A percentile compares a stretch with the other conserved stretches of the same genome.
phyloP scores from a whole-genome alignment of 1,140 invertebrate species.

The Harlomillsia oculata region DNA sequence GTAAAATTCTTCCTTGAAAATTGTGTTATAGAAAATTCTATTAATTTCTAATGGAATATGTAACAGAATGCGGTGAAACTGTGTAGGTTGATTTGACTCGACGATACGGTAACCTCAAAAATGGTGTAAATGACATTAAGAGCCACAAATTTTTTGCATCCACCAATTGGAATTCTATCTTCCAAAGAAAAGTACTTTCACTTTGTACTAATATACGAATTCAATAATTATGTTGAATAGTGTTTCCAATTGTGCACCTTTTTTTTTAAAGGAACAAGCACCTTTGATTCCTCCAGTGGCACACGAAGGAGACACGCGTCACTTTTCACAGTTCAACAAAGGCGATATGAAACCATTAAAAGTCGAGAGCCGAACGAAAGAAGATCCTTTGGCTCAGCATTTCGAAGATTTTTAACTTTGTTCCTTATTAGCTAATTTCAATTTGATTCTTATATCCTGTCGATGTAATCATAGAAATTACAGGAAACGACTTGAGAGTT shows the following conservation, averaged over 20 bases:
- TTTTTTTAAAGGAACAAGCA: conserved; percentile 42
- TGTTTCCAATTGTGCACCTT: not conserved
- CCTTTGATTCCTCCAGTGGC: conserved; percentile 52
- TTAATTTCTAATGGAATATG: not conserved
- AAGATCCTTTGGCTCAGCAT: conserved; percentile 51
- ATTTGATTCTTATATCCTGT: not conserved
- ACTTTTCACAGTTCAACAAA: conserved; percentile 55
- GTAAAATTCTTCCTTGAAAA: not conserved
- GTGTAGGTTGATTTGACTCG: conserved; percentile 54
- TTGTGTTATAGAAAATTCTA: not conserved
- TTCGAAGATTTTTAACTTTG: conserved; percentile 47
- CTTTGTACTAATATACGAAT: too few species aligned
- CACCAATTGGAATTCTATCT: conserved; percentile 59
- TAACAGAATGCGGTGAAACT: conserved; percentile 8
- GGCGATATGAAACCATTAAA: conserved; percentile 41
- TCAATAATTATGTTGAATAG: not conserved
- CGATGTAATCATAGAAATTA: too few species aligned
- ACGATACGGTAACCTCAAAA: conserved; percentile 59
- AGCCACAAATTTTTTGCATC: conserved; percentile 57
- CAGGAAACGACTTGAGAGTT: too few species aligned
- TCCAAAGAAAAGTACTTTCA: conserved; percentile 42
- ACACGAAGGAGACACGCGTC: conserved; percentile 49
- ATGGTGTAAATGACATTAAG: conserved; percentile 62
- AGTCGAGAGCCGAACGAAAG: conserved; percentile 44
- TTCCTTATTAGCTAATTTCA: not conserved